Conservation (phyloP, 2,113 vertebrate species). For the Emydocephalus ijimae region DNA sequence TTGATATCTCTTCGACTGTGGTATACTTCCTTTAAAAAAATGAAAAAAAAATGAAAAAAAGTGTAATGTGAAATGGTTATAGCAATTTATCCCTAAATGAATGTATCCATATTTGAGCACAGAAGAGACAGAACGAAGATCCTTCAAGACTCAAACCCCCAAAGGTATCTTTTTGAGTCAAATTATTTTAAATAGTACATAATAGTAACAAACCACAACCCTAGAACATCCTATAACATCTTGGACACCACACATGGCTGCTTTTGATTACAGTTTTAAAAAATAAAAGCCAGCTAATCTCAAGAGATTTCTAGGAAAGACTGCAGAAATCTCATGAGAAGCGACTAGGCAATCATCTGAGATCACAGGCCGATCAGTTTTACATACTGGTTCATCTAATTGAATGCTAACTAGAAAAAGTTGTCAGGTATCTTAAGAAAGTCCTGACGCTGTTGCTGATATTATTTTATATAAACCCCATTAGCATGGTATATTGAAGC, state of each 20-base stretch:
- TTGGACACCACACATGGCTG: background rate
- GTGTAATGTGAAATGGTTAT: background rate
- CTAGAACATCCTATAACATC: background rate
- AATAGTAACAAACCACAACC: background rate
- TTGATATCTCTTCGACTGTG: conserved; percentile 92
- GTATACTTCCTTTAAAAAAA: conserved; percentile 79
- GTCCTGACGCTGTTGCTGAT: background rate
- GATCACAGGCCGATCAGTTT: background rate
- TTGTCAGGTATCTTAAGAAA: background rate
- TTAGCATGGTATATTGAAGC: background rate
- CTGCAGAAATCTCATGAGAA: background rate
- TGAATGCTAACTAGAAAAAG: background rate
- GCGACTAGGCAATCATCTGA: background rate
- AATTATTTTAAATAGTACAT: background rate
- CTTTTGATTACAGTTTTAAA: background rate
- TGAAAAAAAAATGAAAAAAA: too few relatives aligned
- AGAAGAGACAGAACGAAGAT: background rate
- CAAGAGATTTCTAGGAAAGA: background rate
- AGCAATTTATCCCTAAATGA: background rate
- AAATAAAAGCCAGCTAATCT: background rate
- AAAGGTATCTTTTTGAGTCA: background rate
- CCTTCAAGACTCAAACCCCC: background rate
- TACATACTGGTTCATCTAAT: background rate
- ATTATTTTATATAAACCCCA: background rate
- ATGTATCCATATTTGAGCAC: background rate